A percentile compares a stretch with the other conserved stretches of the same genome.
Conservation (phyloP, 2,113 vertebrate genomes). For the Triplophysa siluroides region DNA sequence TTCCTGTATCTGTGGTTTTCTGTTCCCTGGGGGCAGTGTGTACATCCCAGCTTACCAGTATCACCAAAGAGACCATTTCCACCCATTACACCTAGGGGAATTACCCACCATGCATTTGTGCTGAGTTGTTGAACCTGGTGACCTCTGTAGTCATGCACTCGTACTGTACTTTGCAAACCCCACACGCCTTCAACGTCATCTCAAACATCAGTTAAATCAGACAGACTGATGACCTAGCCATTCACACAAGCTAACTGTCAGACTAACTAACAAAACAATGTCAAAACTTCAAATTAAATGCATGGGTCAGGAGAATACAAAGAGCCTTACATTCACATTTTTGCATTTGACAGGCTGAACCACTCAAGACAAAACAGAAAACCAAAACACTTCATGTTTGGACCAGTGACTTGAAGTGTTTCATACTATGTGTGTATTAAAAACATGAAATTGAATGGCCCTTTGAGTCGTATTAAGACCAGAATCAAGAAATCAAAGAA, state of each 20-base stretch:
- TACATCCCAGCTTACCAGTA: conserved; percentile 9
- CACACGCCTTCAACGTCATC: neutral
- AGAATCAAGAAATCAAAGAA: no score
- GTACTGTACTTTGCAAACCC: neutral
- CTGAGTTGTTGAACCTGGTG: conserved; percentile 6
- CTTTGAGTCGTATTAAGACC: no score
- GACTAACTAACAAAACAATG: neutral
- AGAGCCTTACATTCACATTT: neutral
- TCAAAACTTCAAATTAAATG: neutral
- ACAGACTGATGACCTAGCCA: neutral
- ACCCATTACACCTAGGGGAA: conserved; percentile 16
- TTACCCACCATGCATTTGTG: conserved; percentile 12
- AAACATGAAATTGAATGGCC: no score
- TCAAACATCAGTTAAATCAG: neutral
- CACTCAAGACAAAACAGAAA: neutral
- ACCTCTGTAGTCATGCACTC: neutral
- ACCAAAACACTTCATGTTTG: no score
- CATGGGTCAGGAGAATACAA: neutral
- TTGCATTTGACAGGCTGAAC: neutral
- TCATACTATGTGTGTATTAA: no score
- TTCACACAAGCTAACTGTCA: neutral
- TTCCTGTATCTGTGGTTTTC: neutral
- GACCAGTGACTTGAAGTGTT: no score
- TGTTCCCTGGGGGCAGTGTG: neutral
- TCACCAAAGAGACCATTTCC: conserved; percentile 36